Evolutionary conservation across 2,113 vertebrate genomes (phyloP).

Genomic region (Prunella fulvescens): DNA sequence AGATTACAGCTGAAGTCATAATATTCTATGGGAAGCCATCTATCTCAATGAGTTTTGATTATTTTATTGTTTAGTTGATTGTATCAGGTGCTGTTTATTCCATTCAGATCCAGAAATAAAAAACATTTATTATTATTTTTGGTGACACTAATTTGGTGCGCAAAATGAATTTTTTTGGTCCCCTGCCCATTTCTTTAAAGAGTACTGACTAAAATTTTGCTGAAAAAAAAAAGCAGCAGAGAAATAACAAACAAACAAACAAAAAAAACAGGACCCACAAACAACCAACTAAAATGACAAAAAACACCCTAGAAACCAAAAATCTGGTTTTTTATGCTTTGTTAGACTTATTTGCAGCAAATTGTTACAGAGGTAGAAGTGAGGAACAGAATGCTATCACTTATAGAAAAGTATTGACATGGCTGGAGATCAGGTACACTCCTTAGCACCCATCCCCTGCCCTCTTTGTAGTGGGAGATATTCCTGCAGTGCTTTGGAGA

Average conservation of each 20-base stretch:
- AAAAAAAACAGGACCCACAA: background rate
- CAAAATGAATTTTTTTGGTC: background rate
- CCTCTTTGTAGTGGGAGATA: background rate
- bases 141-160: background rate
- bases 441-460: background rate
- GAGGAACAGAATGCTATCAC: background rate
- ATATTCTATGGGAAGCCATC: background rate
- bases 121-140: background rate
- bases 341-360: background rate
- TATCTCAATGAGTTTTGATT: background rate
- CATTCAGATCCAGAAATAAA: background rate
- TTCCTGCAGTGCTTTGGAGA: background rate
- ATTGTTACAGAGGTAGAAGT: background rate
- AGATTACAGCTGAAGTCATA: background rate
- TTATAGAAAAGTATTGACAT: background rate
- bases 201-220: background rate
- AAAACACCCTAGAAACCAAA: background rate
- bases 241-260: background rate
- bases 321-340: background rate
- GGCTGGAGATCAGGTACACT: background rate
- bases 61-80: background rate
- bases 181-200: background rate
- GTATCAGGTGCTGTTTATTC: background rate
- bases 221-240: background rate
- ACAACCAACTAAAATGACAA: background rate